Base-by-base conservation (phyloP, 2,888 invertebrate genomes). In the Drosophila mettleri region DNA sequence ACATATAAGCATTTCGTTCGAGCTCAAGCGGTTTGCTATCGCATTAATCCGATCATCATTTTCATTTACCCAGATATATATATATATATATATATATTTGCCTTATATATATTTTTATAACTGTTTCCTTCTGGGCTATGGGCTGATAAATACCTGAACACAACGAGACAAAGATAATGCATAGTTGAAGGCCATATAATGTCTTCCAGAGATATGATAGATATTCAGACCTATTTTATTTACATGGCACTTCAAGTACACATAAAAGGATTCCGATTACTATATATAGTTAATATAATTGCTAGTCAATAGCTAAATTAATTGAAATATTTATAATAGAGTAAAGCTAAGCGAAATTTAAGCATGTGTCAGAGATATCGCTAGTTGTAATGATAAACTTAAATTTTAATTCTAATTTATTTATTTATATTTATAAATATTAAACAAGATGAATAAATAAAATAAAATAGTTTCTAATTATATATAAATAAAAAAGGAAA, bases 11-110 rank as follows among this genome's bases (percentile, higher is more conserved):
- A 41, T 12, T 20, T 12, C n/a, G 10, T 41, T n/a, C 18, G 31
- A 31, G 31, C 9, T 12, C 22, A 34, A 16, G 24, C 24, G 20
- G 33, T 22, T 3, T n/a, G 16, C 39, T 16, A 38, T 16, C 38
- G 18, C 18, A 12, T 39, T 7, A 39, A 29, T 38, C 29, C 20
- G 27, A 36, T 27, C 16, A 29, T 14, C 10, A 31, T 18, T 10
- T 58, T 9, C 16, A 48, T 60, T 39, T 41, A 6, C 9, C 18
- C 20, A n/a, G n/a, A n/a, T 10, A 20, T 14, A n/a, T 31, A 48
- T 43, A 24, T n/a, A 16, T 8, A 31, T 18, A 16, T 8, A 31
- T 18, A 14, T 58, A 10, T 20, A 48, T 60, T 39, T 41, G 3
- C 9, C 18, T 29, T 10, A 20, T 14, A n/a, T 31, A 48, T 43